Conservation (phyloP, 2,113 vertebrate species). For the Galeopterus variegatus region DNA sequence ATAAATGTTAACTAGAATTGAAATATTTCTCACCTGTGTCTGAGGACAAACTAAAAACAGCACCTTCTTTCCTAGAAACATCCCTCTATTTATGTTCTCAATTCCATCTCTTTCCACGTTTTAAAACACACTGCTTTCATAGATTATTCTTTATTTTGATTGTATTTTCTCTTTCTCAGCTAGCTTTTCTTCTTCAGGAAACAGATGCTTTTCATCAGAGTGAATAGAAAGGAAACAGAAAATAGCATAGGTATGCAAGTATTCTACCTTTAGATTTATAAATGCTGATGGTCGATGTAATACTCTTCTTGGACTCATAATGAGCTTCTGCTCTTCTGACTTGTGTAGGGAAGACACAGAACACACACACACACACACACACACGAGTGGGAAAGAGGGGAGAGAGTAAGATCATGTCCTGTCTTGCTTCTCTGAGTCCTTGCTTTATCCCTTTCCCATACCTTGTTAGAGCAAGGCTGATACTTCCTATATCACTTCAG, state of each 20-base stretch:
- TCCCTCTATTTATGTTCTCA: background rate
- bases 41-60: background rate
- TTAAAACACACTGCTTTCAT: background rate
- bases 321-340: background rate
- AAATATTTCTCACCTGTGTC: background rate
- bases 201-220: background rate
- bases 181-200: slow-evolving; percentile 4
- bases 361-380: background rate
- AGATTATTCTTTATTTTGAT: background rate
- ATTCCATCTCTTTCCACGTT: background rate
- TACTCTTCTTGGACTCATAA: background rate
- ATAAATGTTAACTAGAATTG: background rate
- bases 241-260: background rate
- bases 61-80: background rate
- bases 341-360: background rate
- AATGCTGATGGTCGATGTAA: background rate
- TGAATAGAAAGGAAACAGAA: background rate
- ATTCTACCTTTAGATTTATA: background rate
- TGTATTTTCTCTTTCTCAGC: background rate
- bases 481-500: too few species aligned
- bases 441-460: background rate
- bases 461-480: background rate
- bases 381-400: background rate
- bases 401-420: background rate
- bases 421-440: background rate